Evolutionary conservation across 2,888 invertebrate species (phyloP).

Genomic region (Clepsis dumicolana): DNA sequence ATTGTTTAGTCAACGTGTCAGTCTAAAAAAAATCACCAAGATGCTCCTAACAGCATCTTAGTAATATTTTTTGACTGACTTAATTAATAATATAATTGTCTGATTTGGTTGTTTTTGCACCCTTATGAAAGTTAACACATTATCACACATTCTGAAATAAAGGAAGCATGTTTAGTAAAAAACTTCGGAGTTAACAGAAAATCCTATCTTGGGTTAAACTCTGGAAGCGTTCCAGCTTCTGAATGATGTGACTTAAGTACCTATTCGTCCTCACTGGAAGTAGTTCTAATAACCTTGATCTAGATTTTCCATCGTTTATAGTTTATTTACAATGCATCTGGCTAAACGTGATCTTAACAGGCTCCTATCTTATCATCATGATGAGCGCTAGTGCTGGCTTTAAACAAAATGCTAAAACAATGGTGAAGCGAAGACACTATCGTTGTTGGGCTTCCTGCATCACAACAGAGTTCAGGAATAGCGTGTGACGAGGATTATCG

Average conservation of each 20-base stretch:
- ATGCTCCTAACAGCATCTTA: no score
- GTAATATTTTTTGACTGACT: no score
- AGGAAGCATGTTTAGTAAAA: background rate
- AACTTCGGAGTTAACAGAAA: background rate
- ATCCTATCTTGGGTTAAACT: no score
- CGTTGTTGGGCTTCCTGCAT: slow-evolving; percentile 8
- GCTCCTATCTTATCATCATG: no score
- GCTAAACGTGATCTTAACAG: no score
- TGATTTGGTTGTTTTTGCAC: no score
- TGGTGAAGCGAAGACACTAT: background rate
- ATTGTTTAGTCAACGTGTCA: no score
- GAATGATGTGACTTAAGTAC: no score
- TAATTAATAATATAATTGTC: no score
- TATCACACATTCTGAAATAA: background rate
- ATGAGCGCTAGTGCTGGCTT: background rate
- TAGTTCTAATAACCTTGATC: background rate
- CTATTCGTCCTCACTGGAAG: background rate
- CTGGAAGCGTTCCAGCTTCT: slow-evolving; percentile 17
- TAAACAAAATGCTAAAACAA: background rate
- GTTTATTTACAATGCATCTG: background rate
- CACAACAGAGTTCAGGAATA: slow-evolving; percentile 36
- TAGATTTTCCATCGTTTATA: background rate
- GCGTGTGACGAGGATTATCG: slow-evolving; percentile 29
- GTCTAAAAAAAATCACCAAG: no score
- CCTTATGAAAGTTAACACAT: no score